Evolutionary conservation across 37 sponge, comb jelly and placozoan genomes (phyloP).

Genomic region (Ephydatia muelleri): DNA sequence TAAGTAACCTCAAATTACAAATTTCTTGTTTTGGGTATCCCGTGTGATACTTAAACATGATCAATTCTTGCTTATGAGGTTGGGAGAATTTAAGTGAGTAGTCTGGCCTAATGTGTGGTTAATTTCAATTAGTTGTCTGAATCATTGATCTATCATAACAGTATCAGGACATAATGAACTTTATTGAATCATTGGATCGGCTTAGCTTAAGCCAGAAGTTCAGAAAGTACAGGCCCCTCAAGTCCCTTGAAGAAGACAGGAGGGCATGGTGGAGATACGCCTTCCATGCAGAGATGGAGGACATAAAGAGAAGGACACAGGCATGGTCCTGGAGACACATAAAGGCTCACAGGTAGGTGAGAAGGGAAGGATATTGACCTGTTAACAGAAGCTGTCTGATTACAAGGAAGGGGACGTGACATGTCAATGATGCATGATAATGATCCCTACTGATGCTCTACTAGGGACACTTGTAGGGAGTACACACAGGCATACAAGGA

Average conservation of each 20-base stretch:
- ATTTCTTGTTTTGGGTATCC: no score
- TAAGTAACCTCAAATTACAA: no score
- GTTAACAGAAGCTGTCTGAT: no score
- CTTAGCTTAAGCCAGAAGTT: conserved; percentile 50
- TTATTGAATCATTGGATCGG: conserved; percentile 50
- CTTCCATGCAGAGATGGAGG: conserved; percentile 56
- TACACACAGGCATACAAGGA: conserved; percentile 43
- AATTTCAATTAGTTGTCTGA: neutral
- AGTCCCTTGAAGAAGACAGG: conserved; percentile 18
- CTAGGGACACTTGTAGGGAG: conserved; percentile 20
- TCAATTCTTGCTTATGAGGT: no score
- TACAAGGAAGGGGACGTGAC: no score
- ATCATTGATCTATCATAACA: neutral
- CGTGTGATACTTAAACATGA: no score
- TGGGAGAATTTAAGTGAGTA: no score
- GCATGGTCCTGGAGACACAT: conserved; percentile 84
- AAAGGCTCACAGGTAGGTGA: conserved; percentile 66
- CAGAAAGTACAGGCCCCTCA: conserved; percentile 54
- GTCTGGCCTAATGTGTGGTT: no score
- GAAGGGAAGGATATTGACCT: neutral
- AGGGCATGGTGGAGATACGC: conserved; percentile 82
- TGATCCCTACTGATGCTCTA: neutral
- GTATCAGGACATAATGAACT: conserved; percentile 49
- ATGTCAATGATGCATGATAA: neutral
- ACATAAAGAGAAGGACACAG: conserved; percentile 49